These are phyloP conservation scores for Volucella inflata DNA, from an alignment of 2,888 invertebrate genomes.

Conservation along the genomic window DNA sequence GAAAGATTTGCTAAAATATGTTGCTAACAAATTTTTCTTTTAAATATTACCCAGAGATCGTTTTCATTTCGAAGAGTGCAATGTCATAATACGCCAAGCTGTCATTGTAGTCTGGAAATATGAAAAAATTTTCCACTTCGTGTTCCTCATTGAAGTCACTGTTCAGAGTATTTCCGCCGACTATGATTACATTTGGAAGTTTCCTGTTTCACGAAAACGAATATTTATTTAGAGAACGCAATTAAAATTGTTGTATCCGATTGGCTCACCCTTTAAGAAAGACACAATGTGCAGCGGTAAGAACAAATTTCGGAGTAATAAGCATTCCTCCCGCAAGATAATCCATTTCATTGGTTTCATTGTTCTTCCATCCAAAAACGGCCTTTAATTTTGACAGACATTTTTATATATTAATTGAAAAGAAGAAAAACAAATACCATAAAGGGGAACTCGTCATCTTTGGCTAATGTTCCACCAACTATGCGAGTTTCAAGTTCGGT, in stretches of 20 bases:
- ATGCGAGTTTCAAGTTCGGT: background rate
- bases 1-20: too few species aligned
- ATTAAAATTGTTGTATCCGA: background rate
- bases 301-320: background rate
- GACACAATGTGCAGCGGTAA: slow-evolving; percentile 25
- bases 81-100: slow-evolving; percentile 10
- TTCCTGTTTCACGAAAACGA: background rate
- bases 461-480: background rate
- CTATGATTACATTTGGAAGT: slow-evolving; percentile 8
- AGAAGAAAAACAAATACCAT: slow-evolving; percentile 15
- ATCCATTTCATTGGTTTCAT: background rate
- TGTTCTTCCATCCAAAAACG: slow-evolving; percentile 23
- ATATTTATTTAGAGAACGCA: background rate
- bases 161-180: slow-evolving; percentile 32
- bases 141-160: slow-evolving; percentile 22
- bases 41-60: slow-evolving; percentile 9
- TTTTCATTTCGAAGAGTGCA: background rate
- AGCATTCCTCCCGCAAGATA: slow-evolving; percentile 30
- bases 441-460: slow-evolving; percentile 27
- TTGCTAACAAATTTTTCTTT: background rate
- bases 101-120: slow-evolving; percentile 7
- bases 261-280: slow-evolving; percentile 21
- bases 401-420: background rate
- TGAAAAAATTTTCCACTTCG: background rate
- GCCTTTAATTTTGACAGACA: background rate